A percentile compares a stretch with the other conserved stretches of the same genome.
Conservation (phyloP, 64 coral and sea anemone species). For the Catalaphyllia jardinei region DNA sequence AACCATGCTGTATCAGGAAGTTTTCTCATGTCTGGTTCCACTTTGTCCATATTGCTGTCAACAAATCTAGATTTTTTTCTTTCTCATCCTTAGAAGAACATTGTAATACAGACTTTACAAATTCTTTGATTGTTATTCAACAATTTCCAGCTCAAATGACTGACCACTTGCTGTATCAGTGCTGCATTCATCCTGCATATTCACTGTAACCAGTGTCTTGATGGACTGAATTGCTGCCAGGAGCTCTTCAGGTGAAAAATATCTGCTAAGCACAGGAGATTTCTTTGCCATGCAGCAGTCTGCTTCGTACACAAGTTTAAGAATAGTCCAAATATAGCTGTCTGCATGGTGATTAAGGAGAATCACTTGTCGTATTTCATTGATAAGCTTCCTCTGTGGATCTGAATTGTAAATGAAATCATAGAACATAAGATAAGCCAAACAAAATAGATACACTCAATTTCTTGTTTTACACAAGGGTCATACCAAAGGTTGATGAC, state of each 20-base stretch:
- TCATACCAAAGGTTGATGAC: no score
- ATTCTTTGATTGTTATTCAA: not conserved
- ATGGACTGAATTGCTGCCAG: not conserved
- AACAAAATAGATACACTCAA: no score
- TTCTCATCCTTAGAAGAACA: not conserved
- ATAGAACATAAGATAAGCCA: not conserved
- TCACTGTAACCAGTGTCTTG: not conserved
- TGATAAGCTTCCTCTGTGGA: not conserved
- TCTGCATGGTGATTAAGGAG: not conserved
- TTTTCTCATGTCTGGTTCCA: no score
- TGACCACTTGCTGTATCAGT: not conserved
- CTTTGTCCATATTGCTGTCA: no score
- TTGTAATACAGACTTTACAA: not conserved
- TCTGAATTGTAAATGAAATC: not conserved
- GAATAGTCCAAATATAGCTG: slow-evolving; percentile 9
- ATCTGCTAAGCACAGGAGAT: not conserved
- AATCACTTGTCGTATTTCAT: not conserved
- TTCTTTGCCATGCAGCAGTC: slow-evolving; percentile 7
- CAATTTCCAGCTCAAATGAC: slow-evolving; percentile 10
- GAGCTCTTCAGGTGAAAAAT: slow-evolving; percentile 1
- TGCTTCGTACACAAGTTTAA: slow-evolving; percentile 6
- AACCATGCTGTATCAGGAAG: no score
- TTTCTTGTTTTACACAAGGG: no score
- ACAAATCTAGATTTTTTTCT: no score
- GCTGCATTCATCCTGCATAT: not conserved